Percentiles rank a stretch among this genome's conserved stretches.
Conservation (phyloP, 2,888 invertebrate species). For the Philonicus albiceps region DNA sequence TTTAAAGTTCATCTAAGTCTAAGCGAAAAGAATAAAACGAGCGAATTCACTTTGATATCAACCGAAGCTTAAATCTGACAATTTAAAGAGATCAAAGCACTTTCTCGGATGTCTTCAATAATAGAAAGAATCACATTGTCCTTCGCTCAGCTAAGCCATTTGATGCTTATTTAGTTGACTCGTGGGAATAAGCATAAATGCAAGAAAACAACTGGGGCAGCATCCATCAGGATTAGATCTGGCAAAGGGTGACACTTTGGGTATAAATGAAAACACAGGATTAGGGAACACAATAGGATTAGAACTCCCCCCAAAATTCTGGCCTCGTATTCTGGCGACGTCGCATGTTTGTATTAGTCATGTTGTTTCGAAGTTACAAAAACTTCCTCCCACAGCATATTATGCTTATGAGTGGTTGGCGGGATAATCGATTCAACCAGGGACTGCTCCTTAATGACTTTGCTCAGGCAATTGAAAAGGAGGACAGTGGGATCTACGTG, state of each 20-base stretch:
- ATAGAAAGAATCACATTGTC: slow-evolving; percentile 5
- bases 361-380: not conserved
- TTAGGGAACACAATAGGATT: slow-evolving; percentile 42
- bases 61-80: slow-evolving; percentile 1
- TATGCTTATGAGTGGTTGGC: not conserved
- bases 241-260: slow-evolving; percentile 42
- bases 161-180: slow-evolving; percentile 37
- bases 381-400: slow-evolving; percentile 3
- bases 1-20: not conserved
- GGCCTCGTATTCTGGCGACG: not conserved
- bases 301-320: slow-evolving; percentile 1
- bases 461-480: not conserved
- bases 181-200: slow-evolving; percentile 32
- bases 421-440: not conserved
- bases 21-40: not conserved
- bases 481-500: not conserved
- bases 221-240: slow-evolving; percentile 43
- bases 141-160: slow-evolving; percentile 3
- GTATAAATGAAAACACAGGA: slow-evolving; percentile 41
- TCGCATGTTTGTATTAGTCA: not conserved
- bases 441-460: not conserved
- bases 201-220: slow-evolving; percentile 21
- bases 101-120: slow-evolving; percentile 4
- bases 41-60: not conserved
- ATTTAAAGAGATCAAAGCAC: slow-evolving; percentile 27